These are phyloP conservation scores for Drosophila algonquin DNA, from an alignment of 2,888 invertebrate species.

Conservation along the genomic window DNA sequence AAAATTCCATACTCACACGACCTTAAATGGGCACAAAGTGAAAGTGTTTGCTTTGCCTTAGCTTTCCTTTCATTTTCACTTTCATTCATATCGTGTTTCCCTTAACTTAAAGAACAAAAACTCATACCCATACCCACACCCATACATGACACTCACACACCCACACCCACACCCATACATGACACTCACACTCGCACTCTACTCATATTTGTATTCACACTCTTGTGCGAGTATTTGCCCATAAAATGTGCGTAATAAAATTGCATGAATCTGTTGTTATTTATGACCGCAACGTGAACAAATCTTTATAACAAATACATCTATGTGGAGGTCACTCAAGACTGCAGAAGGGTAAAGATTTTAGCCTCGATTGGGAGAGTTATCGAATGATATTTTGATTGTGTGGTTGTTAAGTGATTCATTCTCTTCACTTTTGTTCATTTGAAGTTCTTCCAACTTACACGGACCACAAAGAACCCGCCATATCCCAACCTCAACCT, in stretches of 20 bases:
- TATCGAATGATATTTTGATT: neutral
- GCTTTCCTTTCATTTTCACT: constrained; percentile 7
- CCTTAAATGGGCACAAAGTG: constrained; percentile 80
- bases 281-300: constrained; percentile 59
- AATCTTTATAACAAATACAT: constrained; percentile 20
- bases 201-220: constrained; percentile 41
- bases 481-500: neutral
- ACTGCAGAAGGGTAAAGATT: neutral
- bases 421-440: no score
- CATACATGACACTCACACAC: constrained; percentile 26
- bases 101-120: constrained; percentile 25
- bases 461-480: neutral
- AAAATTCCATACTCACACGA: constrained; percentile 37
- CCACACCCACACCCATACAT: neutral
- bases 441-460: no score
- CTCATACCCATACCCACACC: neutral
- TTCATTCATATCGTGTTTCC: constrained; percentile 62
- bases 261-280: constrained; percentile 60
- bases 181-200: constrained; percentile 29
- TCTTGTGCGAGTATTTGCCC: constrained; percentile 26
- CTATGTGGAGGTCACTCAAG: neutral
- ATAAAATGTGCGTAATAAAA: constrained; percentile 69
- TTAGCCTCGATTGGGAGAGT: neutral
- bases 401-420: no score
- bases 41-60: constrained; percentile 63